A percentile compares a stretch with the other conserved stretches of the same genome.
Evolutionary conservation across 1,140 invertebrate species (phyloP).

Genomic region (Druon quercuslanigerum): DNA sequence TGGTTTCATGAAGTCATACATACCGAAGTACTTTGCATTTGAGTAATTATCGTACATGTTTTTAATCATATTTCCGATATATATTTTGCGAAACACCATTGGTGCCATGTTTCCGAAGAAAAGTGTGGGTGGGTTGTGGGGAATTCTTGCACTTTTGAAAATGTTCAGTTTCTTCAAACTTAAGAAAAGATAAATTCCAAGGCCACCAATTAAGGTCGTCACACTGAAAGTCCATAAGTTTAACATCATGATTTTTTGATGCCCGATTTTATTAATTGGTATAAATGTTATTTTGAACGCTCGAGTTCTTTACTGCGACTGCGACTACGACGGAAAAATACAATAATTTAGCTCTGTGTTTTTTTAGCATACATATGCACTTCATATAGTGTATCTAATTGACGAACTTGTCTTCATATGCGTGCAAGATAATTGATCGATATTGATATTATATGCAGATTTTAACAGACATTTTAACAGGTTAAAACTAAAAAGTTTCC

Average conservation of each 20-base stretch:
- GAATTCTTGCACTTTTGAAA: constrained; percentile 36
- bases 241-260: not conserved
- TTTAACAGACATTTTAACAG: no score
- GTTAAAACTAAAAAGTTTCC: no score
- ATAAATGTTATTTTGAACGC: not conserved
- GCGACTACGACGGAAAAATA: no score
- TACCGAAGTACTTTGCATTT: constrained; percentile 33
- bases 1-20: constrained; percentile 67
- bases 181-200: not conserved
- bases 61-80: not conserved
- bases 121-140: constrained; percentile 24
- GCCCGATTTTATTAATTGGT: not conserved
- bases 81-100: not conserved
- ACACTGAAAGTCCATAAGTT: not conserved
- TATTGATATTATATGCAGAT: no score
- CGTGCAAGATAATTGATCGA: no score
- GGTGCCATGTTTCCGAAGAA: constrained; percentile 33
- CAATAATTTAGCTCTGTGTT: no score
- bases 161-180: not conserved
- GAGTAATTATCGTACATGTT: constrained; percentile 20
- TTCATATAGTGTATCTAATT: no score
- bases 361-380: no score
- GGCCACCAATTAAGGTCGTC: not conserved
- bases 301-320: not conserved
- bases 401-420: no score